Percentiles rank a stretch among this genome's conserved stretches.
Conservation (phyloP, 2,797 vertebrate species). For the Peromyscus aztecus region DNA sequence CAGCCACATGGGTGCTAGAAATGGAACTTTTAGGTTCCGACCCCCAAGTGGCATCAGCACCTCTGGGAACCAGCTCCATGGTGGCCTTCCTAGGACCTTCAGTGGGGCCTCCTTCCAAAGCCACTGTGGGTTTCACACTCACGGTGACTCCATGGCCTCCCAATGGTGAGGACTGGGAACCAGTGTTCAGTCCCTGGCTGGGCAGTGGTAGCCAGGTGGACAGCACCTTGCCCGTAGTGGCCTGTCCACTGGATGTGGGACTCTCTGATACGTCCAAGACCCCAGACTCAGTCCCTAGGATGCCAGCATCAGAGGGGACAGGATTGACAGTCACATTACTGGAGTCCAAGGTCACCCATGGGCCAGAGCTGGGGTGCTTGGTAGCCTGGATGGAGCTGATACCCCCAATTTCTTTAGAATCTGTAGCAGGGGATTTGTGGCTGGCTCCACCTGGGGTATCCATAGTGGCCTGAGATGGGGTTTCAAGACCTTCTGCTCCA, state of each 20-base stretch:
- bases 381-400: neutral
- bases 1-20: neutral
- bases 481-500: neutral
- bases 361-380: constrained; percentile 16
- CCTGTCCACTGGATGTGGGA: neutral
- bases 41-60: neutral
- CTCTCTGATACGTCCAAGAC: neutral
- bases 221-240: neutral
- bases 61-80: neutral
- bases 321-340: neutral
- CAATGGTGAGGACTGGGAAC: neutral
- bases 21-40: neutral
- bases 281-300: neutral
- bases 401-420: neutral
- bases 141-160: neutral
- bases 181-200: neutral
- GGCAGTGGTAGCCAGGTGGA: neutral
- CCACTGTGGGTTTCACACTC: neutral
- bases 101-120: neutral
- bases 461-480: neutral
- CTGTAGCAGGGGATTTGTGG: neutral
- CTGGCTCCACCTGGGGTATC: neutral
- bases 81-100: neutral
- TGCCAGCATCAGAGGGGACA: neutral
- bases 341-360: neutral